Evolutionary conservation across 2,113 vertebrate species (phyloP), one percentile per base, ranked within the genome.

Genomic region (Megaceryle maxima): DNA sequence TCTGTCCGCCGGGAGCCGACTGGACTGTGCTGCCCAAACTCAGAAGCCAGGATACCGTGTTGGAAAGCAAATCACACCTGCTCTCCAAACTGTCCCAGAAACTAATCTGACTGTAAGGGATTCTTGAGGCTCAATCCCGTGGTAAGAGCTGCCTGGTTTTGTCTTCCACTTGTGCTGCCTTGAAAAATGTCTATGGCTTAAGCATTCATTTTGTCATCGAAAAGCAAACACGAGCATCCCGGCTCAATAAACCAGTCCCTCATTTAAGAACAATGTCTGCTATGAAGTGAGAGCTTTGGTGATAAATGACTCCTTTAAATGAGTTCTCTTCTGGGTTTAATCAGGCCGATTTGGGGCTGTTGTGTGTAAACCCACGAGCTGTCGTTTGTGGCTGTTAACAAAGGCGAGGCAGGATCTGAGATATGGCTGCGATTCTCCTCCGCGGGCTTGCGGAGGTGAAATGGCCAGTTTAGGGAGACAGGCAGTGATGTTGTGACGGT

Each of bases 21-120:
- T 97, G 97, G 91, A 84, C 31, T 90, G 35, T 96, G 91, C 83
- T 97, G 13, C 64, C 59, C 3, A 94, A 96, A 62, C 95, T 87
- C 72, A 53, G 69, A 53, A 97, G 92, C 28, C 92, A 91, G 60
- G 96, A 94, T 55, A 46, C 81, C 51, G 59, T 68, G 75, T 68
- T 87, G 94, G 92, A 88, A 70, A 96, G 60, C 67, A 92, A 94
- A 87, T 59, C 90, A 22, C 63, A 43, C 39, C 39, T 90, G 19
- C 87, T 29, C 28, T 96, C 97, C 87, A 78, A 72, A 55, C 68
- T 82, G 14, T 96, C 94, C 39, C 66, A 91, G 93, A 80, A 35
- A 55, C 44, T 83, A 21, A 11, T 97, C 31, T 87, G 83, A 21
- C 75, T 90, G 92, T 69, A 87, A 96, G 96, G 56, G 77, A 16